Percentiles rank a stretch among this genome's conserved stretches.
Evolutionary conservation across 2,797 vertebrate species (phyloP).

Genomic region (Macropodus opercularis): DNA sequence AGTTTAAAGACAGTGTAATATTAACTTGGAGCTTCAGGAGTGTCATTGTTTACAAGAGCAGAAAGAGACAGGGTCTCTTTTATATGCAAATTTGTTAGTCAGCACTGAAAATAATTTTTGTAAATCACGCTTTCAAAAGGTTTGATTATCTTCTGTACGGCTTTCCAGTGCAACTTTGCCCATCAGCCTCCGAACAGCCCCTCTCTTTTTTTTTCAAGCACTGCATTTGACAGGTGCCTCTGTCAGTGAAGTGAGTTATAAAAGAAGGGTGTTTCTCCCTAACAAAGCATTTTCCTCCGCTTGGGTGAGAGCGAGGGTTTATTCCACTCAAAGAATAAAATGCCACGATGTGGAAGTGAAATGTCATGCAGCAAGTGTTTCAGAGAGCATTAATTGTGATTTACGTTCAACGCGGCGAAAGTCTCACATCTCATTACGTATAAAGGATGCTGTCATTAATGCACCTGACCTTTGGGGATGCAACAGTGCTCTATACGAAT

Average conservation of each 20-base stretch:
- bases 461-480: constrained; percentile 22
- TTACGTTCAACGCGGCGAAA: constrained; percentile 10
- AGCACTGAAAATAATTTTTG: constrained; percentile 15
- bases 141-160: constrained; percentile 38
- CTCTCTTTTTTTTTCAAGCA: constrained; percentile 20
- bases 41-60: constrained; percentile 13
- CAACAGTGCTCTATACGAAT: neutral
- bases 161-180: constrained; percentile 26
- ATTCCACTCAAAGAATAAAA: constrained; percentile 20
- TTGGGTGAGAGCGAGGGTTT: constrained; percentile 13
- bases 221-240: constrained; percentile 28
- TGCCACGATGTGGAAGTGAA: constrained; percentile 15
- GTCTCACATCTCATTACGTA: constrained; percentile 25
- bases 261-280: neutral
- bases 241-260: constrained; percentile 24
- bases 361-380: constrained; percentile 22
- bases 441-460: constrained; percentile 30
- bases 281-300: constrained; percentile 23
- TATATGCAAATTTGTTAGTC: constrained; percentile 28
- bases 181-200: constrained; percentile 28
- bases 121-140: constrained; percentile 44
- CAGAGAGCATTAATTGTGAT: constrained; percentile 24
- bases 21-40: constrained; percentile 4
- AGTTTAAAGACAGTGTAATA: constrained; percentile 32
- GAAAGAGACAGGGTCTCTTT: constrained; percentile 8